Evolutionary conservation across 2,888 invertebrate genomes (phyloP).

Genomic region (Protula sp.): DNA sequence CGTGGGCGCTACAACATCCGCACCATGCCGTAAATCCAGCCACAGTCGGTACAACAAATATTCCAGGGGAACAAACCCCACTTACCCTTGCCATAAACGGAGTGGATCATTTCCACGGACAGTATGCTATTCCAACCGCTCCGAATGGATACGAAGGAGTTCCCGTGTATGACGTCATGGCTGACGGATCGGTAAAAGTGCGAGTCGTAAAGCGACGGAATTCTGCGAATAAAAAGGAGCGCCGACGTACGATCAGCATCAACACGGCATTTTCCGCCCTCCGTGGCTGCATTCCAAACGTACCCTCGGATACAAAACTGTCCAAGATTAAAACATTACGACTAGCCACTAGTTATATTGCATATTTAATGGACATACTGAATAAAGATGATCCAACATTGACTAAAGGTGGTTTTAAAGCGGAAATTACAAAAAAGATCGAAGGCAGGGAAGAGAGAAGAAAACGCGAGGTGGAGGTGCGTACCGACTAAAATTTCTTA

Average conservation of each 20-base stretch:
- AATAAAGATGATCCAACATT: conserved; percentile 71
- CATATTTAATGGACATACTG: conserved; percentile 82
- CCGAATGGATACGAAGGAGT: neutral
- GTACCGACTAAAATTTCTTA: no score
- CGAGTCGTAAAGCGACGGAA: neutral
- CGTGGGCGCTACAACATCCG: neutral
- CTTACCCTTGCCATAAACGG: no score
- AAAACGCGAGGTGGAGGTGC: conserved; percentile 21
- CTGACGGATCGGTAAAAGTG: neutral
- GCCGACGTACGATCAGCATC: conserved; percentile 85
- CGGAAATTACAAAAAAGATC: conserved; percentile 64
- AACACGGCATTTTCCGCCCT: conserved; percentile 91
- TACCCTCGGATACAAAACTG: conserved; percentile 89
- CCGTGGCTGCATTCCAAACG: conserved; percentile 90
- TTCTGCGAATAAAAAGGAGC: conserved; percentile 70
- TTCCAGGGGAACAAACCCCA: neutral
- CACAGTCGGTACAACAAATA: neutral
- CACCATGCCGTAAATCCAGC: no score
- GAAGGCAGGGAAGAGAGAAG: conserved; percentile 33
- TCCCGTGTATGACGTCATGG: neutral
- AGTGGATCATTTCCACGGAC: neutral
- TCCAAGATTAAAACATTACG: conserved; percentile 92
- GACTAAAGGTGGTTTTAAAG: conserved; percentile 67
- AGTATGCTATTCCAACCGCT: neutral
- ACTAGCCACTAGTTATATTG: conserved; percentile 66